Conservation (phyloP, 1,140 invertebrate species). For the Leptinotarsa lineolata region DNA sequence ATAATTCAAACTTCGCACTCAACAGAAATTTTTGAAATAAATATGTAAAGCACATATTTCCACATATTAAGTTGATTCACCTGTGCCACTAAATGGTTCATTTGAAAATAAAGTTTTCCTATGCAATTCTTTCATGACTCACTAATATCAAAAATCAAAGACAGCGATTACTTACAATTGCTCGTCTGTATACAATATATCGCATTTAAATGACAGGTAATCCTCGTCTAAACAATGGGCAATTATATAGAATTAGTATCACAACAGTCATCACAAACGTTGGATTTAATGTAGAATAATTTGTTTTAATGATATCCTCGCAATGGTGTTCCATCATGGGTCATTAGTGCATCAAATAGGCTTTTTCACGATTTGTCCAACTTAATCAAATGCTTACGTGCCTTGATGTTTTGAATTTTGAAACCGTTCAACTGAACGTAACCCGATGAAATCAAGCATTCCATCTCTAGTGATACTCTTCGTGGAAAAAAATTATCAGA, state of each 20-base stretch:
- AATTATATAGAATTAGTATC: not conserved
- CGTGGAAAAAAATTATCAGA: slow-evolving; percentile 8
- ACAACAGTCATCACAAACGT: not conserved
- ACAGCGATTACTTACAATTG: too few species aligned
- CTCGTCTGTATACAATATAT: not conserved
- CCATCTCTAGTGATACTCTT: not conserved
- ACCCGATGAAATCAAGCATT: not conserved
- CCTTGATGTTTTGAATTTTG: not conserved
- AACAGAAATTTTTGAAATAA: too few species aligned
- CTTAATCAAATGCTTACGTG: not conserved
- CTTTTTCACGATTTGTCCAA: not conserved
- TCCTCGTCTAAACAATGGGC: not conserved
- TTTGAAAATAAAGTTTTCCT: too few species aligned
- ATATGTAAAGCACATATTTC: too few species aligned
- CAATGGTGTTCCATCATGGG: not conserved
- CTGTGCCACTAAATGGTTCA: too few species aligned
- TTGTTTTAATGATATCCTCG: not conserved
- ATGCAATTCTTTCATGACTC: too few species aligned
- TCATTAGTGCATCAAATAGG: not conserved
- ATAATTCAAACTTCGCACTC: too few species aligned
- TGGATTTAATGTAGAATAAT: not conserved
- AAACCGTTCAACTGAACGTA: not conserved
- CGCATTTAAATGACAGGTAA: not conserved
- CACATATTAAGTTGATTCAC: too few species aligned
- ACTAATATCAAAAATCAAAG: too few species aligned